Conservation (phyloP, 1,140 invertebrate species). For the Tribolium castaneum region DNA sequence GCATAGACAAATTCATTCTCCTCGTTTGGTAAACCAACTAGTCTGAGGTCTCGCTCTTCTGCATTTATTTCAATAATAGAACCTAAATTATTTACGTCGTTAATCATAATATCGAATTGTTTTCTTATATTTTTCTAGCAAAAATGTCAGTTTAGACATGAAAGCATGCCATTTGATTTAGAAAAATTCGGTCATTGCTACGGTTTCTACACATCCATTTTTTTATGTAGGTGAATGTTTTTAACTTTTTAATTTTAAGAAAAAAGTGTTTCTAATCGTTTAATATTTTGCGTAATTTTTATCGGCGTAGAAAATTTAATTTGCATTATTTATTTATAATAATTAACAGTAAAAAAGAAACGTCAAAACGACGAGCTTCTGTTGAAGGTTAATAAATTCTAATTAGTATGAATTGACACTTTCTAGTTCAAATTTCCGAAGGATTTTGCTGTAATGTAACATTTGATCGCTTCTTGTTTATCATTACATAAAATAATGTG, state of each 20-base stretch:
- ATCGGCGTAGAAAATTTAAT: too few species aligned
- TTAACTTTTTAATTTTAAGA: too few species aligned
- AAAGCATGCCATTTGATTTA: not conserved
- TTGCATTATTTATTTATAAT: too few species aligned
- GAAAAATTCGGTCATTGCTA: not conserved
- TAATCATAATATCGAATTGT: slow-evolving; percentile 3
- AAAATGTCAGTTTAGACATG: not conserved
- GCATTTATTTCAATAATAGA: slow-evolving; percentile 6
- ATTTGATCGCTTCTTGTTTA: too few species aligned
- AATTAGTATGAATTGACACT: not conserved
- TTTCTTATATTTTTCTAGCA: slow-evolving; percentile 1
- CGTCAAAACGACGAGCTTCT: not conserved
- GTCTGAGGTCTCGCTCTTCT: not conserved
- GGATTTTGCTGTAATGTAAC: not conserved
- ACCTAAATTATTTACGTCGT: slow-evolving; percentile 2
- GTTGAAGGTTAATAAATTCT: not conserved
- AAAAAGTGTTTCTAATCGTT: too few species aligned
- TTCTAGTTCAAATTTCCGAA: not conserved
- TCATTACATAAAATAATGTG: too few species aligned
- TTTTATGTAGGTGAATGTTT: too few species aligned
- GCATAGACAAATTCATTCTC: slow-evolving; percentile 59
- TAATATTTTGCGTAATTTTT: too few species aligned
- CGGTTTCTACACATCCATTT: too few species aligned
- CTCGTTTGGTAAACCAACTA: slow-evolving; percentile 28
- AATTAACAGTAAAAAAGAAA: not conserved